Percentiles rank a stretch among this genome's conserved stretches.
These are phyloP conservation scores for Margarornis squamiger DNA, from an alignment of 2,797 vertebrate genomes.

Conservation along the genomic window DNA sequence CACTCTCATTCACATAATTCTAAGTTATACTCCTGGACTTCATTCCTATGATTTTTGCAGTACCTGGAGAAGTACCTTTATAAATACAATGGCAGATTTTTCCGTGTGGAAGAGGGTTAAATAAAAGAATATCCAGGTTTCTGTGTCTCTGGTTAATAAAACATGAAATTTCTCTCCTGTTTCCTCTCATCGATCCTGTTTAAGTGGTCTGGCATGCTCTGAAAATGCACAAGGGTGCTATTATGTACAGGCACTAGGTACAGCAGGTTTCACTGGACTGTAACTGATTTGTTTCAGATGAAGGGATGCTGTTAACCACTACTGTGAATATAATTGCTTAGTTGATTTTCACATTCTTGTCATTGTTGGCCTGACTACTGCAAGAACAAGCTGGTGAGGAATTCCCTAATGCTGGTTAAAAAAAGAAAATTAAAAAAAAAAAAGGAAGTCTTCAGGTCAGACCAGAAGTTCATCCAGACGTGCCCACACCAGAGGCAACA, in stretches of 20 bases:
- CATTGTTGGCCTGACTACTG: conserved; percentile 24
- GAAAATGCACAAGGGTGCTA: conserved; percentile 34
- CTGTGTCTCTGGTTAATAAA: background rate
- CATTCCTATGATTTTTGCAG: background rate
- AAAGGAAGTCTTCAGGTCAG: conserved; percentile 14
- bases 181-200: background rate
- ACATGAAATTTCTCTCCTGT: conserved; percentile 9
- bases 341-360: conserved; percentile 23
- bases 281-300: conserved; percentile 68
- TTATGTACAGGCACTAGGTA: conserved; percentile 43
- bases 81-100: background rate
- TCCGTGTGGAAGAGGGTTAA: background rate
- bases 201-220: conserved; percentile 4
- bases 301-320: conserved; percentile 64
- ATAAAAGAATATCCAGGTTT: background rate
- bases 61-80: background rate
- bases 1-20: background rate
- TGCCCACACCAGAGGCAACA: background rate
- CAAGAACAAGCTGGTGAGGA: conserved; percentile 47
- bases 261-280: conserved; percentile 64
- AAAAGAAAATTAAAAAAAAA: background rate
- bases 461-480: background rate
- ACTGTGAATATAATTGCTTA: conserved; percentile 64
- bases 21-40: background rate
- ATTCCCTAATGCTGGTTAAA: conserved; percentile 7